These are phyloP conservation scores for Xyrauchen texanus DNA, from an alignment of 2,113 vertebrate species.

Conservation along the genomic window DNA sequence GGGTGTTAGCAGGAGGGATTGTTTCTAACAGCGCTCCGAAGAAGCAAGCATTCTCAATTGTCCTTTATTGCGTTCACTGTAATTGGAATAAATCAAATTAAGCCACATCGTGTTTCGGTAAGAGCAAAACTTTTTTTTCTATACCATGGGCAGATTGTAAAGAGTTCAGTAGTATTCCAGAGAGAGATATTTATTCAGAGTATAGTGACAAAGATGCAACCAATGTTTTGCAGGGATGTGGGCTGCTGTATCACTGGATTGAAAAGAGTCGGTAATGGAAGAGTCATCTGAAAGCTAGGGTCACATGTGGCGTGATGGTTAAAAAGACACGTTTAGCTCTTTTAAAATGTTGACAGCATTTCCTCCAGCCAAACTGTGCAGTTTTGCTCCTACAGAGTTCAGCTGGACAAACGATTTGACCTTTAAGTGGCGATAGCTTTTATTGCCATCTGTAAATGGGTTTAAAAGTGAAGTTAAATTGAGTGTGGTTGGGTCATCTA, in stretches of 20 bases:
- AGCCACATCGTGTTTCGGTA: background rate
- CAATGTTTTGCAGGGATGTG: background rate
- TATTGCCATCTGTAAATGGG: background rate
- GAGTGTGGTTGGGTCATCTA: background rate
- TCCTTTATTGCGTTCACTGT: slow-evolving; percentile 3
- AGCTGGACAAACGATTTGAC: slow-evolving; percentile 21
- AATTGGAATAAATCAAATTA: slow-evolving; percentile 12
- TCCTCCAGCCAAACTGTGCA: background rate
- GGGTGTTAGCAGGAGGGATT: background rate
- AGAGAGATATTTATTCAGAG: background rate
- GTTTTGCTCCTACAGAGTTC: background rate
- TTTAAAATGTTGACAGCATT: background rate
- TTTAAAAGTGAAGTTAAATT: slow-evolving; percentile 8
- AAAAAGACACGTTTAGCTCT: background rate
- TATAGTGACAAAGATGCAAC: background rate
- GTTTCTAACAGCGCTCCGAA: background rate
- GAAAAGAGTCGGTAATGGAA: slow-evolving; percentile 1
- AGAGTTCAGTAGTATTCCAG: background rate
- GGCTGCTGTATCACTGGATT: background rate
- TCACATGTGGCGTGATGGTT: background rate
- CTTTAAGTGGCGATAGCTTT: slow-evolving; percentile 16
- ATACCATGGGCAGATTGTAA: background rate
- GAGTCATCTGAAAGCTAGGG: background rate
- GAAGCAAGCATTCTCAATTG: background rate
- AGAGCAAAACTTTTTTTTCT: background rate